Evolutionary conservation across 2,888 invertebrate genomes (phyloP).

Genomic region (Xestia ashworthii): DNA sequence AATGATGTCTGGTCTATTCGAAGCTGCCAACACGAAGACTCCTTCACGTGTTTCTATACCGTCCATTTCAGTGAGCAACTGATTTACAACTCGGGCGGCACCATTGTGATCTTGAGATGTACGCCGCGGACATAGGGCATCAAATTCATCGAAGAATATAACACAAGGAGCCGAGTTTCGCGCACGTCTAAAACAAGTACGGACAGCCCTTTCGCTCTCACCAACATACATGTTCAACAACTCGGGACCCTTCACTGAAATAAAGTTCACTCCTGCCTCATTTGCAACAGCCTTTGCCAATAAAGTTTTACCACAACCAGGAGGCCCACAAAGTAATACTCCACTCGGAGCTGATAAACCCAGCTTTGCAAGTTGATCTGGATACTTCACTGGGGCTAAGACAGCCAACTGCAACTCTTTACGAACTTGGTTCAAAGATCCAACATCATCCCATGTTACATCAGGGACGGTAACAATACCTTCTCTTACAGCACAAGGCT

Average conservation of each 20-base stretch:
- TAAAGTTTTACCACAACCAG: constrained; percentile 98
- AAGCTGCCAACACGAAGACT: constrained; percentile 98
- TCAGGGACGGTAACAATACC: constrained; percentile 99
- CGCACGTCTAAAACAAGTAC: constrained; percentile 98
- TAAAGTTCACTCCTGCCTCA: constrained; percentile 99
- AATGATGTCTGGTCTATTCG: constrained; percentile 98
- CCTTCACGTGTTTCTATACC: constrained; percentile 97
- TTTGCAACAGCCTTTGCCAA: constrained; percentile 99
- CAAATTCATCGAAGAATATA: constrained; percentile 99
- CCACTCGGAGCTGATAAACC: constrained; percentile 96
- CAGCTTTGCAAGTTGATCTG: constrained; percentile 94
- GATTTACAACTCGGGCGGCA: constrained; percentile 97
- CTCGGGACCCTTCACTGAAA: constrained; percentile 99
- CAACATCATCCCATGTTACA: constrained; percentile 99
- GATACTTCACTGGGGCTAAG: constrained; percentile 97
- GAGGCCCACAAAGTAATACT: constrained; percentile 98
- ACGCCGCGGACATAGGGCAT: constrained; percentile 97
- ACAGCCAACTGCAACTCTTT: constrained; percentile 97
- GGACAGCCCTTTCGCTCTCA: constrained; percentile 98
- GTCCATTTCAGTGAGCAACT: constrained; percentile 99
- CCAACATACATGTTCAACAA: constrained; percentile 99
- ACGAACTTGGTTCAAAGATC: constrained; percentile 96
- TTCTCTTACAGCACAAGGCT: constrained; percentile 98
- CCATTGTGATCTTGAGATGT: constrained; percentile 94
- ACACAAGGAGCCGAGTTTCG: constrained; percentile 99